Evolutionary conservation across 2,113 vertebrate species (phyloP).

Genomic region (Coracopsis vasa): DNA sequence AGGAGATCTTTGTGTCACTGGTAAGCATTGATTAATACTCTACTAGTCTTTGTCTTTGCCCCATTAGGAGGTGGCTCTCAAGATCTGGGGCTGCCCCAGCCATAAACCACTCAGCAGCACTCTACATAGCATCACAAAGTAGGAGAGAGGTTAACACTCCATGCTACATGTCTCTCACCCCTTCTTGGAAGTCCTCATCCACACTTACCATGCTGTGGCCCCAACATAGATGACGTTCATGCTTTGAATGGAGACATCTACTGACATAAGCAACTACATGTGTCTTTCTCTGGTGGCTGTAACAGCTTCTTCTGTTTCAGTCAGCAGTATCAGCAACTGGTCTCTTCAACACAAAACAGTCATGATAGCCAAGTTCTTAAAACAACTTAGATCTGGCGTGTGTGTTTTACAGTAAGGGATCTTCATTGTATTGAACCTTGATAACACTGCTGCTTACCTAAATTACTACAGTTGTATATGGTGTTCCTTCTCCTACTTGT

Average conservation of each 20-base stretch:
- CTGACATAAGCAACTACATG: rapidly evolving
- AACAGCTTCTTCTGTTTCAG: not conserved
- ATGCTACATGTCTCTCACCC: not conserved
- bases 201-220: not conserved
- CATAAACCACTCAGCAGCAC: not conserved
- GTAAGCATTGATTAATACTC: not conserved
- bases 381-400: not conserved
- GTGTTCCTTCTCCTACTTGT: not conserved
- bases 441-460: not conserved
- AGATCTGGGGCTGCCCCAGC: not conserved
- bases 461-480: not conserved
- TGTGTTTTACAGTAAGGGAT: not conserved
- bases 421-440: not conserved
- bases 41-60: not conserved
- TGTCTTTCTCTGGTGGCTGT: not conserved
- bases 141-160: not conserved
- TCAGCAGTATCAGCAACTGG: not conserved
- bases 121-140: not conserved
- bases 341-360: not conserved
- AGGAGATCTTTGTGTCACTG: not conserved
- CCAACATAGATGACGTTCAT: not conserved
- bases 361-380: not conserved
- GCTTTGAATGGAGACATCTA: not conserved
- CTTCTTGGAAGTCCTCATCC: not conserved
- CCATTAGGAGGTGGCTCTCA: not conserved